phyloP scores from a whole-genome alignment of 1,140 invertebrate species.

The Drosophila santomea region DNA sequence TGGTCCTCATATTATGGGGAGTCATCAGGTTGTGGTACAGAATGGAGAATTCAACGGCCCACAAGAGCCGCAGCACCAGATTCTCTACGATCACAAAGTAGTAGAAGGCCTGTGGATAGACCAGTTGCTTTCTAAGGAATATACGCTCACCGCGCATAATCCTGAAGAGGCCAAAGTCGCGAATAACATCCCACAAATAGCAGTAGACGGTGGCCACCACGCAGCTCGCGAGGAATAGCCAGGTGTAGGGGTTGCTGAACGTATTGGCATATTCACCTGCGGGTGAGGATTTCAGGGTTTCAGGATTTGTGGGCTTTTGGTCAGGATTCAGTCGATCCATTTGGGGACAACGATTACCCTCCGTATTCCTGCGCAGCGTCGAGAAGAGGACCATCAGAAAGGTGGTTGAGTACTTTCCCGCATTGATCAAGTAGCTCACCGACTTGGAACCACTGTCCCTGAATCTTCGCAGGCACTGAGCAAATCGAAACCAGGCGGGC shows the following conservation, averaged over 20 bases:
- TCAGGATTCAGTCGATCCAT: background rate
- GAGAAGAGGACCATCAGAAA: constrained; percentile 90
- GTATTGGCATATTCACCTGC: constrained; percentile 87
- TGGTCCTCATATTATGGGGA: constrained; percentile 58
- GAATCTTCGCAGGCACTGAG: constrained; percentile 94
- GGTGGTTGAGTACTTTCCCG: constrained; percentile 93
- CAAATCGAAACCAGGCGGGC: constrained; percentile 94
- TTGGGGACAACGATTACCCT: constrained; percentile 27
- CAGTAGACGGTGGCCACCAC: constrained; percentile 92
- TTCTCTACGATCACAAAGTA: constrained; percentile 99
- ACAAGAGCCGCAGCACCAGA: constrained; percentile 96
- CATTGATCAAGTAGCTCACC: constrained; percentile 91
- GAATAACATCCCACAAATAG: constrained; percentile 96
- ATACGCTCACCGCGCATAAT: constrained; percentile 91
- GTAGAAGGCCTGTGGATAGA: constrained; percentile 93
- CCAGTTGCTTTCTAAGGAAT: constrained; percentile 90
- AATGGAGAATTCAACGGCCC: constrained; percentile 93
- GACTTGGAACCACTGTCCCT: constrained; percentile 86
- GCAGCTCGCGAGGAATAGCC: constrained; percentile 90
- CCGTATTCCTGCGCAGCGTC: constrained; percentile 50
- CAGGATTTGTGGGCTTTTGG: background rate
- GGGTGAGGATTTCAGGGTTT: background rate
- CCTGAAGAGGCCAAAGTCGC: constrained; percentile 98
- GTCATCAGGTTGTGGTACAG: constrained; percentile 86
- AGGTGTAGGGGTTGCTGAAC: constrained; percentile 91